Percentiles rank a stretch among this genome's conserved stretches.
Conservation (phyloP, 2,113 vertebrate genomes). For the Grallaria varia region DNA sequence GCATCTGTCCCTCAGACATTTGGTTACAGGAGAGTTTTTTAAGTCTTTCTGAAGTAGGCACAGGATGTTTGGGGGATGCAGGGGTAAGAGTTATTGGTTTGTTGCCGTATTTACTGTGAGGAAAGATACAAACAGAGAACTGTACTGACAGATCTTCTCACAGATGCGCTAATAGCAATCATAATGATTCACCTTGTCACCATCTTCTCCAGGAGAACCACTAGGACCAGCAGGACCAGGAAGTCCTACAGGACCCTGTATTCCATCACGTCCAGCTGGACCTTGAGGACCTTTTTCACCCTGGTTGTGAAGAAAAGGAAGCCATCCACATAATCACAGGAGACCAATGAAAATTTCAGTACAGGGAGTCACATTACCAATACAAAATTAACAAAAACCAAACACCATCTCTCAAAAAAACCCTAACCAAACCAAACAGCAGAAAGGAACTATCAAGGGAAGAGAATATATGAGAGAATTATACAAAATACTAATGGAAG, state of each 20-base stretch:
- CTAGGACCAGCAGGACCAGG: conserved; percentile 94
- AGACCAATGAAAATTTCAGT: not conserved
- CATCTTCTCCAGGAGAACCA: conserved; percentile 95
- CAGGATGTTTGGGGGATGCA: not conserved
- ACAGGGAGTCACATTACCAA: not conserved
- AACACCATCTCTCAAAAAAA: fast-evolving
- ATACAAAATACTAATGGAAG: not conserved
- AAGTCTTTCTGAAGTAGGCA: not conserved
- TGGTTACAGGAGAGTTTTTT: not conserved
- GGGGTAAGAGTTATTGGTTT: not conserved
- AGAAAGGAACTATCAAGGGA: not conserved
- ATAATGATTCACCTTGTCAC: conserved; percentile 87
- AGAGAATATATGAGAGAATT: not conserved
- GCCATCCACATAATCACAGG: not conserved
- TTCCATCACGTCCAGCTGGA: conserved; percentile 92
- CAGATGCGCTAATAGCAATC: not conserved
- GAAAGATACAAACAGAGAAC: not conserved
- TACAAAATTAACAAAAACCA: not conserved
- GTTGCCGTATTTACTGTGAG: not conserved
- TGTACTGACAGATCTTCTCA: not conserved
- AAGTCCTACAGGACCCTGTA: conserved; percentile 95
- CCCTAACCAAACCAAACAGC: not conserved
- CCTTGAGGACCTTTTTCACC: conserved; percentile 96
- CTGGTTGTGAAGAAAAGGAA: conserved; percentile 68
- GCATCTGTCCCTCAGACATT: not conserved